Base-by-base conservation (phyloP, 2,888 invertebrate genomes). In the Drosophila multiciliata region DNA sequence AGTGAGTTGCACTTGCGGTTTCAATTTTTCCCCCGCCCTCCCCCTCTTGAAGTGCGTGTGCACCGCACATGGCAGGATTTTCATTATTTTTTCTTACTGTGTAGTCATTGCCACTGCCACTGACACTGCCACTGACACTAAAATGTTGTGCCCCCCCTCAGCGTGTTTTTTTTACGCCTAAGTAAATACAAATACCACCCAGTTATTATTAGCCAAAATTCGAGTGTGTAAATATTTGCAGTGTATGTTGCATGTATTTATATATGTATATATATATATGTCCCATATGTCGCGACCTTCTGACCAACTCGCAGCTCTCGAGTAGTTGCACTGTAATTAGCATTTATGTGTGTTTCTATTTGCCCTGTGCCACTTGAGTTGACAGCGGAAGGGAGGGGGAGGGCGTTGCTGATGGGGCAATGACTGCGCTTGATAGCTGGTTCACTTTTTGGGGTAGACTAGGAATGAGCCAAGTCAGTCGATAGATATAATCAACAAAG, bases 211-310 rank as follows among this genome's bases (percentile, higher is more conserved):
- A 75, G 82, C 72, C 80, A 79, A 75, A 69, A 55, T 38, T 63
- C 58, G 68, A 67, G 72, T 68, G 81, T 65, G 88, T 89, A 73
- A 86, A 86, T 86, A 89, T 86, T 86, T 89, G 89, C 75, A 53
- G 62, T 55, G 35, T 55, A 29, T 71, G 67, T 42, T 5, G 45
- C 49, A 20, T 15, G 38, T 38, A 17, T 29, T 29, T 17, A 17
- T 6, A 15, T n/a, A 2, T 54, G 2, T 26, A 9, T 29, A n/a
- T 55, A 4, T 29, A 12, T 55, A n/a, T 69, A 60, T 66, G 87
- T 71, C 85, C 88, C 85, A 86, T 86, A 86, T 86, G 85, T 87
- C 80, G 75, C 58, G 82, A 62, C 79, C 75, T 65, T 52, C 48
- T 49, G 65, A 62, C 32, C 75, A 50, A 38, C 61, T 66, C 60